phyloP scores from a whole-genome alignment of 2,113 vertebrate species.

The Atherinomorus stipes region DNA sequence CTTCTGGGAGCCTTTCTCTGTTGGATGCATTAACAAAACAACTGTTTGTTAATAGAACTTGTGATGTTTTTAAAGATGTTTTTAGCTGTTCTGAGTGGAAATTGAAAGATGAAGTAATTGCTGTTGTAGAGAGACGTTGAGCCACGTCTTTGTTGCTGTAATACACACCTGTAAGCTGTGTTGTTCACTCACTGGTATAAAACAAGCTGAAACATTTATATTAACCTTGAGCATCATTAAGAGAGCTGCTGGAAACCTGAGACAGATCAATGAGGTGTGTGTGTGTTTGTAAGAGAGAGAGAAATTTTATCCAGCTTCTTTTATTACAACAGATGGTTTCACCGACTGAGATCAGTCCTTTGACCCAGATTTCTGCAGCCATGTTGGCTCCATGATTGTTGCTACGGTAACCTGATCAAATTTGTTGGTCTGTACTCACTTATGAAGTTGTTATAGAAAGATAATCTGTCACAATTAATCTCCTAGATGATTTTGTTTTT shows the following conservation, averaged over 20 bases:
- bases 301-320: conserved; percentile 8
- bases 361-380: conserved; percentile 65
- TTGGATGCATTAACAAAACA: too few relatives aligned
- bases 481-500: too few relatives aligned
- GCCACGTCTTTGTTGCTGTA: too few relatives aligned
- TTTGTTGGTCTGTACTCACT: conserved; percentile 4
- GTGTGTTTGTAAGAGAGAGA: background rate
- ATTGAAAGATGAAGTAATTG: too few relatives aligned
- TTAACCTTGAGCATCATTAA: conserved; percentile 30
- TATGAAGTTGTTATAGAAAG: conserved; percentile 22
- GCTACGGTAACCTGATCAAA: conserved; percentile 44
- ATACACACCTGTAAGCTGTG: background rate
- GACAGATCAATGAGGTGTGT: conserved; percentile 8
- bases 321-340: conserved; percentile 64
- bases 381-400: conserved; percentile 37
- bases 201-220: background rate
- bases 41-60: background rate
- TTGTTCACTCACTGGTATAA: conserved; percentile 20
- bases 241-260: conserved; percentile 39
- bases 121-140: too few relatives aligned
- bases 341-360: conserved; percentile 53
- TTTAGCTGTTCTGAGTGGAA: too few relatives aligned
- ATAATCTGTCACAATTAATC: conserved; percentile 23
- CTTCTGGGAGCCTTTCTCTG: background rate
- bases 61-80: background rate